Conservation (phyloP, 2,113 vertebrate genomes). For the Poeciliopsis prolifica region DNA sequence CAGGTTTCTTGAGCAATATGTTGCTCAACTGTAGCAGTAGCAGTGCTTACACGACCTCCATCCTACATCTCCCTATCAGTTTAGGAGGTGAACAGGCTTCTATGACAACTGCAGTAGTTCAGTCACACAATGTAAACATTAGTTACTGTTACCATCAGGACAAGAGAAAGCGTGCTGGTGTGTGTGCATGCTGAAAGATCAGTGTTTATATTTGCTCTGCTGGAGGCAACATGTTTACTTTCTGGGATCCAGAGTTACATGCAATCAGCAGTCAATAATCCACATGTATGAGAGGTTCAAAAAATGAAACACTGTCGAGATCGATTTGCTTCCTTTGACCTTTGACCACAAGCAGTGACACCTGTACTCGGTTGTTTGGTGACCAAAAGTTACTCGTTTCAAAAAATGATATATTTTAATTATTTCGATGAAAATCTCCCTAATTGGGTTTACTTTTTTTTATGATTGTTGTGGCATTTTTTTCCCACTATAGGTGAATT, state of each 20-base stretch:
- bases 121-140: not conserved
- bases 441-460: too few species aligned
- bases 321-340: not conserved
- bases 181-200: not conserved
- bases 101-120: not conserved
- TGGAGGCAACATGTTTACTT: not conserved
- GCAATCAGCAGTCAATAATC: not conserved
- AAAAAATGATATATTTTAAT: too few species aligned
- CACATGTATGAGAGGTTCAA: not conserved
- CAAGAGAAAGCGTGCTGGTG: not conserved
- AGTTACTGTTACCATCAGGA: not conserved
- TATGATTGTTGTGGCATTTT: too few species aligned
- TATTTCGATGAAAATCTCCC: too few species aligned
- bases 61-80: not conserved
- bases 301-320: not conserved
- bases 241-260: not conserved
- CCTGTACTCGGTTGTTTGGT: not conserved
- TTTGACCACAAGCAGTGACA: not conserved
- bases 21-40: too few species aligned
- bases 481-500: too few species aligned
- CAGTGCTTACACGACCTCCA: not conserved
- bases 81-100: not conserved
- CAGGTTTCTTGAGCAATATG: too few species aligned
- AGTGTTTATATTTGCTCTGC: not conserved
- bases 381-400: not conserved